A percentile compares a stretch with the other conserved stretches of the same genome.
Evolutionary conservation across 1,140 invertebrate species (phyloP).

Genomic region (Trichoplusia ni): DNA sequence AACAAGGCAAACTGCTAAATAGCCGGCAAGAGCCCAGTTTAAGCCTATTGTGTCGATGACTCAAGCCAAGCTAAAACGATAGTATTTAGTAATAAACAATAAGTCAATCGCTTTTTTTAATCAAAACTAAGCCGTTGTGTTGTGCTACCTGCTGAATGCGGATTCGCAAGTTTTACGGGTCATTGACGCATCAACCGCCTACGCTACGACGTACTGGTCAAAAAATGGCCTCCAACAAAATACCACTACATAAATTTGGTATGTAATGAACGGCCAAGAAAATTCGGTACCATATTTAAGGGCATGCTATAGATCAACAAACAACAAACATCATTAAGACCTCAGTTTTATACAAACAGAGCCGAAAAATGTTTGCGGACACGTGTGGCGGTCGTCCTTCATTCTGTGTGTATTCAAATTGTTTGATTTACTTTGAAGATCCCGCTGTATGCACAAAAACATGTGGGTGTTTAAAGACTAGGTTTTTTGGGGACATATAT

Average conservation of each 20-base stretch:
- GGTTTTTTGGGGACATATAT: conserved; percentile 29
- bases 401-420: conserved; percentile 54
- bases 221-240: conserved; percentile 42
- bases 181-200: conserved; percentile 78
- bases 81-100: conserved; percentile 48
- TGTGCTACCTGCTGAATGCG: conserved; percentile 74
- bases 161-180: conserved; percentile 77
- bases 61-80: conserved; percentile 31
- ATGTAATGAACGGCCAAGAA: not conserved
- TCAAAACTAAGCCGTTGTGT: conserved; percentile 46
- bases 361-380: conserved; percentile 65
- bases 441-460: conserved; percentile 56
- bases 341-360: conserved; percentile 53
- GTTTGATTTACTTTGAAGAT: conserved; percentile 57
- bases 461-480: conserved; percentile 46
- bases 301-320: conserved; percentile 29
- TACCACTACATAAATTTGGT: conserved; percentile 22
- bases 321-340: conserved; percentile 44
- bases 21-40: conserved; percentile 3
- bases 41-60: conserved; percentile 12
- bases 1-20: conserved; percentile 3
- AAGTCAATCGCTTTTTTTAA: conserved; percentile 42
- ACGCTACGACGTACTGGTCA: conserved; percentile 61
- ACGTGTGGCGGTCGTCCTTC: conserved; percentile 59
- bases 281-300: not conserved